Evolutionary conservation across 2,113 vertebrate species (phyloP), one percentile per base, ranked within the genome.

Genomic region (Cephalopholis sonnerati): DNA sequence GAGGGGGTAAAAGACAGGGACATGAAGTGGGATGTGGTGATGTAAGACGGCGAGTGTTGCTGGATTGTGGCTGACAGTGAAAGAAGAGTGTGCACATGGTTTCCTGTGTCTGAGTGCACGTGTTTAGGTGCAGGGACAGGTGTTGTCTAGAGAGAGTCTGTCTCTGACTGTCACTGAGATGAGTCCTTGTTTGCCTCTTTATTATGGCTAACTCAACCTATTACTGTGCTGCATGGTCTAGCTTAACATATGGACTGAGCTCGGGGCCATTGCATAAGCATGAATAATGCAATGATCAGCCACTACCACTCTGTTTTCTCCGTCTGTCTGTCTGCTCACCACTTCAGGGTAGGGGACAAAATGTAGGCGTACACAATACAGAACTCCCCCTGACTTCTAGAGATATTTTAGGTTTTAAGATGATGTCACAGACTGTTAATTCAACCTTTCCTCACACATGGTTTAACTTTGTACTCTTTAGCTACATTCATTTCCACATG

Each of bases 281-380:
- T 93, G 74, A 92, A 90, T 91, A 92, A 94, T 90, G 79, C 86
- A 93, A 86, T 87, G 87, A 90, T 91, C 80, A 83, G 75, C 85
- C 84, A 39, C 81, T 46, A 50, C 55, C 71, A 22, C 84, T 72
- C 81, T 27, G 74, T 55, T 74, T 57, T 64, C 79, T 74, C 74
- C 39, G 50, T 73, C 77, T 78, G 90, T 75, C 74, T 57, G 80
- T 85, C 65, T 74, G 79, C 48, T 53, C 74, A 59, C 13, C 69
- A 89, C 85, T 80, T 66, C 66, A 59, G 74, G 66, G 64, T 46
- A 32, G 36, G 53, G 69, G 58, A 74, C 79, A 65, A 65, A 85
- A 74, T 2, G 36, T 46, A 59, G 50, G 36, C 24, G n/a, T 29
- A 53, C 51, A 54, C 58, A 32, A 55, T 1, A 5, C 32, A 29